These are phyloP conservation scores for Pollenia griseotomentosa DNA, from an alignment of 2,888 invertebrate species.

Conservation along the genomic window DNA sequence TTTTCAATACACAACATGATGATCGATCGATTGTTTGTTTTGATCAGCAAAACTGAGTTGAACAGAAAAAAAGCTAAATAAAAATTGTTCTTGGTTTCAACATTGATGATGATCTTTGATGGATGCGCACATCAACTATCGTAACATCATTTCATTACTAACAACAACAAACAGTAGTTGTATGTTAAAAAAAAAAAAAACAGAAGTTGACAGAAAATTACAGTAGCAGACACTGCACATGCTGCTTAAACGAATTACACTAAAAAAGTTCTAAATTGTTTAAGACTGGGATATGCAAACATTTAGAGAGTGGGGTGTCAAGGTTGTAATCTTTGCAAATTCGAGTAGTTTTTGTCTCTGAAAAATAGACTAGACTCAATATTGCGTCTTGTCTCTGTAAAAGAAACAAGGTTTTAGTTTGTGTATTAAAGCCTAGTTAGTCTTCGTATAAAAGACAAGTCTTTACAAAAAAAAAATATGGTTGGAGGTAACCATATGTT, in stretches of 20 bases:
- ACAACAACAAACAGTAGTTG: conserved; percentile 56
- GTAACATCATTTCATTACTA: conserved; percentile 70
- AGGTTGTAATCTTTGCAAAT: neutral
- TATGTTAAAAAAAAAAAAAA: conserved; percentile 48
- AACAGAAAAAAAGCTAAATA: conserved; percentile 34
- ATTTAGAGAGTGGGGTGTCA: neutral
- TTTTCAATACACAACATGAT: conserved; percentile 66
- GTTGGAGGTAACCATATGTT: too few relatives aligned
- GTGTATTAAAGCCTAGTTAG: too few relatives aligned
- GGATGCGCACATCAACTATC: conserved; percentile 71
- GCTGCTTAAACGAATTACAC: conserved; percentile 63
- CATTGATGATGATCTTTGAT: conserved; percentile 72
- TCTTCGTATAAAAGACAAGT: too few relatives aligned
- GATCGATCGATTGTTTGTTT: conserved; percentile 73
- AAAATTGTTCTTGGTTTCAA: conserved; percentile 60
- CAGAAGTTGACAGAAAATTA: conserved; percentile 75
- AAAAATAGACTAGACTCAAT: too few relatives aligned
- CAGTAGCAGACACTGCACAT: conserved; percentile 73
- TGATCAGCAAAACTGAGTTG: conserved; percentile 59
- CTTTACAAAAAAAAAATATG: too few relatives aligned
- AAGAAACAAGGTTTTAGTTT: too few relatives aligned
- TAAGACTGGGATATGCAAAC: conserved; percentile 12
- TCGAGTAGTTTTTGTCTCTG: too few relatives aligned
- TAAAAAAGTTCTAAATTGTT: conserved; percentile 62
- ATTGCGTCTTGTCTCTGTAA: too few relatives aligned